Percentiles rank a stretch among this genome's conserved stretches.
These are phyloP conservation scores for Dicrostonyx torquatus DNA, from an alignment of 2,797 vertebrate genomes.

Conservation along the genomic window DNA sequence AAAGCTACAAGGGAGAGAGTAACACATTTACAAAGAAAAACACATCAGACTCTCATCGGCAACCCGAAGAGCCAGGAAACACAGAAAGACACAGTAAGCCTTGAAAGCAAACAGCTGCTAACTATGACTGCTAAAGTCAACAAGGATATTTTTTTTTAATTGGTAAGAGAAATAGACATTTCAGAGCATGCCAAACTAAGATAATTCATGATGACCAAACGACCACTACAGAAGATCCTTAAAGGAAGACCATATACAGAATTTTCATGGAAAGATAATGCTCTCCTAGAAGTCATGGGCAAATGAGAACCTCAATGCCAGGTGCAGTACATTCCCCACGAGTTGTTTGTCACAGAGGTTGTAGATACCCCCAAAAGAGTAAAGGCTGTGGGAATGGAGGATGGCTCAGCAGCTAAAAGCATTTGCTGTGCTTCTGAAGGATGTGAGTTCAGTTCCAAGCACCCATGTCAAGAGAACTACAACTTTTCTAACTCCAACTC, in stretches of 20 bases:
- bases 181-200: background rate
- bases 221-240: background rate
- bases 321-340: background rate
- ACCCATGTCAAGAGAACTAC: background rate
- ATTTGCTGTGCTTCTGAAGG: background rate
- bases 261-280: no score
- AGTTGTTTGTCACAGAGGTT: background rate
- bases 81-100: background rate
- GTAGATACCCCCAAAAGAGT: background rate
- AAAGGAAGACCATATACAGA: background rate
- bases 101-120: background rate
- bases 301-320: background rate
- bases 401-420: background rate
- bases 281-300: background rate
- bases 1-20: background rate
- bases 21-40: background rate
- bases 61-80: background rate
- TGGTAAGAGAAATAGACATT: background rate
- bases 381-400: background rate
- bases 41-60: background rate
- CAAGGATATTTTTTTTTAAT: background rate
- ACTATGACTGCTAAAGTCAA: background rate
- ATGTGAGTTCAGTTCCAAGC: background rate
- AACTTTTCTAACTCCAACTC: background rate
- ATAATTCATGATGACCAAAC: background rate